Evolutionary conservation across 1,140 invertebrate genomes (phyloP), one percentile per base, ranked within the genome.

Genomic region (Ceratina calcarata): DNA sequence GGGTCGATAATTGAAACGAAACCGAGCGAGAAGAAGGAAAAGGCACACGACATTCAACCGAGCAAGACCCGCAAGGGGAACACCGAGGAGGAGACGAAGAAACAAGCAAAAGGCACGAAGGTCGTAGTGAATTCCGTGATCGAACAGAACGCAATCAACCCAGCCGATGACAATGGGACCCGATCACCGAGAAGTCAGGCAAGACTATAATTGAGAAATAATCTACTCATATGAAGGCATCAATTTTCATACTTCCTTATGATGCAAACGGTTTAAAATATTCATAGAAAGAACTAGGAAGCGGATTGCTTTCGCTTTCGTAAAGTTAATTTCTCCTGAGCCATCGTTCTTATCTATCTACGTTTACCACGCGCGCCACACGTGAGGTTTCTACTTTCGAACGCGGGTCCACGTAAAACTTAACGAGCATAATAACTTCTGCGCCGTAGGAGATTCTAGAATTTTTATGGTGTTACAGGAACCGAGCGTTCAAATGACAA

Each of bases 21-120:
- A 69, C 92, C 92, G 13, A 45, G 85, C 15, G 87, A 88, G 61
- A 78, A 71, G 32, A 81, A 82, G 65, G 90, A 90, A 79, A 91
- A 91, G 78, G 88, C 84, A 22, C 81, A 85, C 60, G 89, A 92
- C 76, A 93, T 93, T 37, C 90, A 92, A 53, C 91, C 92, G n/a
- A 93, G 92, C 84, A 93, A 92, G 75, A 92, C 91, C 0, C 70
- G 89, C 51, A 87, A 87, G 67, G 32, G 32, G 12, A 64, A 68
- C 45, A 16, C 82, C 83, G 32, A 84, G 81, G 80, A 74, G 8
- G 89, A 91, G 64, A 90, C 89, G 32, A 92, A 91, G 77, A 92
- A 92, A 55, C 78, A 78, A 58, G 51, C 76, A 24, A 92, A 91
- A 86, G 88, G 80, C 13, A 87, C 90, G 12, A 93, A 92, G 75